These are phyloP conservation scores for cat (Felis catus) DNA, from an alignment of 2,113 vertebrate genomes.

Conservation along the genomic window F.catus_Fca126_mat1.0 CM031417.1:64852001-64852500, in stretches of 20 bases:
- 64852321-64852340: constrained; percentile 3
- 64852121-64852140: neutral
- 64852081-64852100: neutral
- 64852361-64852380: neutral
- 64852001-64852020: constrained; percentile 29
- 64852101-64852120: neutral
- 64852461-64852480: neutral
- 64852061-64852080: neutral
- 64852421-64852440: too few species aligned
- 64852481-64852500: neutral
- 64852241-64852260: neutral
- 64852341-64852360: neutral
- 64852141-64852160: neutral
- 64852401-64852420: neutral
- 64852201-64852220: neutral
- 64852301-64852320: neutral
- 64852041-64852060: constrained; percentile 46
- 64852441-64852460: neutral
- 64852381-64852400: neutral
- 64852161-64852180: neutral
- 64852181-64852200: neutral
- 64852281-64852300: neutral
- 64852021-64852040: neutral
- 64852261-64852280: neutral
- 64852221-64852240: neutral